Conservation (phyloP, 2,113 vertebrate species). For the Gasterosteus nipponicus region DNA sequence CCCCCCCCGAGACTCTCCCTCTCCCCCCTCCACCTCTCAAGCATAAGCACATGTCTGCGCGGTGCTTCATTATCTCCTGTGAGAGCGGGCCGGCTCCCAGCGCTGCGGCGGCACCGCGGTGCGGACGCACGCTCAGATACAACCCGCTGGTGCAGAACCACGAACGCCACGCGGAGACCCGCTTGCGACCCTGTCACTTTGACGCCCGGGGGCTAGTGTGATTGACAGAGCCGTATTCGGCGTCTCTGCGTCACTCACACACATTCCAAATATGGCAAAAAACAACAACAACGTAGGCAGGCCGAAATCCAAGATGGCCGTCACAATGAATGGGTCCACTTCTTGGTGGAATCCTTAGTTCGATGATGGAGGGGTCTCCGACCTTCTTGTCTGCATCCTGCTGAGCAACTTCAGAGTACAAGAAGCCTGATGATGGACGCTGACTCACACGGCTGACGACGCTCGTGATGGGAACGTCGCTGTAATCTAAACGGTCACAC, state of each 20-base stretch:
- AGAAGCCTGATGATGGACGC: background rate
- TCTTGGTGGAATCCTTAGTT: background rate
- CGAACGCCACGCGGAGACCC: background rate
- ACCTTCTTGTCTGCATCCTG: background rate
- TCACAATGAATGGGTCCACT: background rate
- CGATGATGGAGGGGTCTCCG: background rate
- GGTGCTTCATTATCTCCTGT: background rate
- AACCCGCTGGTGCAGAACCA: background rate
- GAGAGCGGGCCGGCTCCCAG: background rate
- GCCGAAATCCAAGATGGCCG: background rate
- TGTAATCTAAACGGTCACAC: conserved; percentile 4
- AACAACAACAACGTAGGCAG: background rate
- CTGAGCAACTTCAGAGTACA: background rate
- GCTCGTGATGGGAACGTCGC: conserved; percentile 14
- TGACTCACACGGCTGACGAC: conserved; percentile 5
- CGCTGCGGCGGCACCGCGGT: background rate
- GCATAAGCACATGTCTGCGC: background rate
- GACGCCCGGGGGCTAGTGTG: background rate
- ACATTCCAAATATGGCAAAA: background rate
- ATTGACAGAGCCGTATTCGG: background rate
- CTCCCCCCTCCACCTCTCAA: background rate
- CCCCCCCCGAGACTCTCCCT: conserved; percentile 16
- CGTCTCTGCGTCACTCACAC: background rate
- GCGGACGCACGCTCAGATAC: background rate
- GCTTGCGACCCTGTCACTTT: background rate